Base-by-base conservation (phyloP, 2,113 vertebrate species). In the Gavia stellata region DNA sequence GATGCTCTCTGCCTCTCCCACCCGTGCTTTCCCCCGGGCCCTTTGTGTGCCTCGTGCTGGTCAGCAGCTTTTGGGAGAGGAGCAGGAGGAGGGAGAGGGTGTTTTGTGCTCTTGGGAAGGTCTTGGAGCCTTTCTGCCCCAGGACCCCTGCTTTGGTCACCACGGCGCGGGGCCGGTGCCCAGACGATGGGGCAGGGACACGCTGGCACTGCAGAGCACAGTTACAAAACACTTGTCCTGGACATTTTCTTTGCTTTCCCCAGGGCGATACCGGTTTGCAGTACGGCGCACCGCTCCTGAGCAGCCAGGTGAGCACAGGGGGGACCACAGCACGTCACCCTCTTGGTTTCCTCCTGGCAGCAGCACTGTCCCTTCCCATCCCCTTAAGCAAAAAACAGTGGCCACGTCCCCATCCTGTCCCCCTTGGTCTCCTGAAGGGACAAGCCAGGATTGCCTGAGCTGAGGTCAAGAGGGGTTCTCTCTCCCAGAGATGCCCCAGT, bases 231-330 rank as follows among this genome's bases (percentile, higher is more conserved):
- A 12, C 62, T 44, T 45, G 3, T 80, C 50, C 53, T 71, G 80
- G 34, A 25, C 1, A 4, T 59, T 58, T 90, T 96, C 21, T 81
- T 88, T 33, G 10, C 84, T 91, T 66, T 91, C n/a, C 86, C 80
- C 88, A 99, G 99, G 79, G 89, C 3, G 67, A 86, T 19, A 88
- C 33, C 0, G 52, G 44, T 88, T 96, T 98, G 94, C 92, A 94
- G 72, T 98, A 98, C 5, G 71, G 86, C 20, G 66, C 97, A 7
- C 98, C 99, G 0, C 45, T 97, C 58, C 89, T 99, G 75, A 98
- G 97, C 31, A 97, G 95, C 15, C 97, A 98, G 97, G 99, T 99
- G 94, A 98, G 97, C 85, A 20, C 2, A 7, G 24, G 7, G 47
- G 40, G 53, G 3, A 45, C 24, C 23, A 15, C 20, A 17, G 28